Percentiles rank a stretch among this genome's conserved stretches.
These are phyloP conservation scores for Acipenser transmontanus DNA, from an alignment of 2,797 vertebrate species.

Conservation along the genomic window DNA sequence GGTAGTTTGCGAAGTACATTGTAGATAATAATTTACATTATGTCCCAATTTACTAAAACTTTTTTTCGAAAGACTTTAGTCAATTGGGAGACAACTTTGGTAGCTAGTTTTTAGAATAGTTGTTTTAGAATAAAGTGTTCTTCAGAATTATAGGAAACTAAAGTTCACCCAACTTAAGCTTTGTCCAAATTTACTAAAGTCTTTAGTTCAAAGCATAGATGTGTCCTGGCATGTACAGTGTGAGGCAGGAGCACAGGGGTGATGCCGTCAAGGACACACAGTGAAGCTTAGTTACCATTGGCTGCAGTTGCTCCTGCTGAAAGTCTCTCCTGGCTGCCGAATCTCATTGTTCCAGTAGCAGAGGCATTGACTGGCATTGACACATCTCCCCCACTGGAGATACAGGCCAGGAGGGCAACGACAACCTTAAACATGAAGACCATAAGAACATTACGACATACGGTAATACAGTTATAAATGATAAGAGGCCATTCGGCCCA, in stretches of 20 bases:
- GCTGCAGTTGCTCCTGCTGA: constrained; percentile 58
- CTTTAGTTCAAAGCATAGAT: too few relatives aligned
- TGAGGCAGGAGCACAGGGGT: too few relatives aligned
- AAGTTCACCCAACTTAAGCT: not conserved
- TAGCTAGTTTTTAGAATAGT: too few relatives aligned
- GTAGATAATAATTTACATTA: too few relatives aligned
- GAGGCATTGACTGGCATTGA: constrained; percentile 62
- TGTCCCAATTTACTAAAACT: too few relatives aligned
- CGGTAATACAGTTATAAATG: too few relatives aligned
- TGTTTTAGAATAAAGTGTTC: not conserved
- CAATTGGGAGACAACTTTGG: not conserved
- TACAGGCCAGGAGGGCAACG: constrained; percentile 64
- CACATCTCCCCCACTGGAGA: constrained; percentile 62
- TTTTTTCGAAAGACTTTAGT: not conserved
- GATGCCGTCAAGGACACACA: too few relatives aligned
- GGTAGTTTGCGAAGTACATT: too few relatives aligned
- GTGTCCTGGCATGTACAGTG: too few relatives aligned
- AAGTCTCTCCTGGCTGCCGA: constrained; percentile 50
- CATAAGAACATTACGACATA: too few relatives aligned
- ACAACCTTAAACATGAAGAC: constrained; percentile 55
- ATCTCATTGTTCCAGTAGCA: constrained; percentile 54
- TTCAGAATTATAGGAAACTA: not conserved
- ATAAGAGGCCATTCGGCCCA: too few relatives aligned
- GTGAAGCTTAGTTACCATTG: constrained; percentile 56
- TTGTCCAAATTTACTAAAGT: not conserved